phyloP scores from a whole-genome alignment of 2,113 vertebrate species.

The Percopsis transmontana region DNA sequence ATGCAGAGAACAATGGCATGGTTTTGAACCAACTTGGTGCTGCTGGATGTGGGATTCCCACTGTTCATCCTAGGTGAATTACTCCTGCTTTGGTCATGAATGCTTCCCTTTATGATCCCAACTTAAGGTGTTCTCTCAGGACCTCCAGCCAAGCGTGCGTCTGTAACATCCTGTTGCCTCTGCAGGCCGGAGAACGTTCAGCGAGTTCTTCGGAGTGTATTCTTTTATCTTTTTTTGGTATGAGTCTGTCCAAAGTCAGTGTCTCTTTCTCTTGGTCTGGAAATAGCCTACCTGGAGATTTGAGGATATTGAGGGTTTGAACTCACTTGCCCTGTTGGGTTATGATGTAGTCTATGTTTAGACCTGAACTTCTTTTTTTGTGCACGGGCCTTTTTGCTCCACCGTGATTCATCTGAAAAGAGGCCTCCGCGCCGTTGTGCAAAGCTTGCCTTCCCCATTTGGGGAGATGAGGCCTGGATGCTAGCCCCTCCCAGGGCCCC shows the following conservation, averaged over 20 bases:
- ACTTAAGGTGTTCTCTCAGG: conserved; percentile 3
- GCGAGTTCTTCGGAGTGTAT: too few species aligned
- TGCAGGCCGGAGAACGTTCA: not conserved
- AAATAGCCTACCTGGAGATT: conserved; percentile 32
- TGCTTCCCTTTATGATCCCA: not conserved
- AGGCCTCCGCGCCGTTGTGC: not conserved
- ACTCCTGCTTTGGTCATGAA: conserved; percentile 4
- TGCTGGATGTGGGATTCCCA: conserved; percentile 15
- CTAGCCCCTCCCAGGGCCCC: not conserved
- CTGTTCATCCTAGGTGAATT: conserved; percentile 18
- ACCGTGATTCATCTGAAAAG: conserved; percentile 38
- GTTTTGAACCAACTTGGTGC: conserved; percentile 33
- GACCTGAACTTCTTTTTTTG: conserved; percentile 35
- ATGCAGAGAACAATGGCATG: conserved; percentile 36
- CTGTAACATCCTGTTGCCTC: conserved; percentile 19
- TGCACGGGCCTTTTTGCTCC: conserved; percentile 22
- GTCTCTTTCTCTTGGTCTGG: conserved; percentile 42
- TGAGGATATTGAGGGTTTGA: conserved; percentile 53
- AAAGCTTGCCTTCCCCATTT: conserved; percentile 1
- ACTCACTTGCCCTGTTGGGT: conserved; percentile 18
- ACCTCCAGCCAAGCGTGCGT: not conserved
- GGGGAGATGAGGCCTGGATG: conserved; percentile 32
- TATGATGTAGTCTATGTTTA: conserved; percentile 39
- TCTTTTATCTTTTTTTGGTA: not conserved
- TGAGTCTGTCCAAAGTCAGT: conserved; percentile 17